Evolutionary conservation across 2,888 invertebrate species (phyloP).

Genomic region (Terebella lapidaria): DNA sequence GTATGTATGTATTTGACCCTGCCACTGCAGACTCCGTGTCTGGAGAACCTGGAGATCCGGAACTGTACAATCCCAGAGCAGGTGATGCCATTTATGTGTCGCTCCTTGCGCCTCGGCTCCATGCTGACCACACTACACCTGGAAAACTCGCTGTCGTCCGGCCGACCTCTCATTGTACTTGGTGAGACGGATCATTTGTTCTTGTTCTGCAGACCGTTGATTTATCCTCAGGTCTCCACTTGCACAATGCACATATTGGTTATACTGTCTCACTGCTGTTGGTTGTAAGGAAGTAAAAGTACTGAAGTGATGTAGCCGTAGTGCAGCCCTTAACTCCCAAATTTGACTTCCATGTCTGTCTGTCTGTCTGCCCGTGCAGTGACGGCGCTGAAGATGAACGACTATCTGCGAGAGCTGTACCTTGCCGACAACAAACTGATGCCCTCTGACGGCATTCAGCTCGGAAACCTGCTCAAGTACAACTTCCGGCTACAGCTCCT

Average conservation of each 20-base stretch:
- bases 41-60: constrained; percentile 66
- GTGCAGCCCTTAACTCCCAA: no score
- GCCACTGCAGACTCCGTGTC: constrained; percentile 63
- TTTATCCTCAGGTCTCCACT: background rate
- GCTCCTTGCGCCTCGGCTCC: constrained; percentile 68
- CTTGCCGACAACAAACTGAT: constrained; percentile 76
- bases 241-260: background rate
- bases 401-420: constrained; percentile 70
- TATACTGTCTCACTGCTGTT: no score
- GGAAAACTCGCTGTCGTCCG: constrained; percentile 71
- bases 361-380: no score
- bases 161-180: constrained; percentile 69
- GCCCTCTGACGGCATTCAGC: constrained; percentile 70
- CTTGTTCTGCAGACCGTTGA: background rate
- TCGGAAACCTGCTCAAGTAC: constrained; percentile 69
- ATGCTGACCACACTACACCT: constrained; percentile 71
- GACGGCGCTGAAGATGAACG: constrained; percentile 72
- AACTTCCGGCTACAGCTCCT: constrained; percentile 74
- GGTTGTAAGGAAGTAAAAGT: no score
- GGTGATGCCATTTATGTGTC: constrained; percentile 68
- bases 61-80: constrained; percentile 65
- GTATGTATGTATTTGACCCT: no score
- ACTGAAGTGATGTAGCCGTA: no score
- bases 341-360: no score
- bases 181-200: constrained; percentile 52